Evolutionary conservation across 2,113 vertebrate species (phyloP).

Genomic region (Ia io): DNA sequence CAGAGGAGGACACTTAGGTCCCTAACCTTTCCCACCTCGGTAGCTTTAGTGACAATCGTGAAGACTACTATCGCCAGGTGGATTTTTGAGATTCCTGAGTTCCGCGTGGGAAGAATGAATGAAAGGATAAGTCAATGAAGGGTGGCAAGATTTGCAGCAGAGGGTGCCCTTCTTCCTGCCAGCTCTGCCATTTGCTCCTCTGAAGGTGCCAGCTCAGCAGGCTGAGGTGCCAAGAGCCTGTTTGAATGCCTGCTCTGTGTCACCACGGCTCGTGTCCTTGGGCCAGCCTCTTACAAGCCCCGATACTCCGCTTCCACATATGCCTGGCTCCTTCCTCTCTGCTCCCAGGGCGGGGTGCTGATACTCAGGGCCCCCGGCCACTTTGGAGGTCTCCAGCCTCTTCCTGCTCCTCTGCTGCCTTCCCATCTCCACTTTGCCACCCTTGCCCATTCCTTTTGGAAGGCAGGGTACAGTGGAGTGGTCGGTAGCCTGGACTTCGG

Average conservation of each 20-base stretch:
- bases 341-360: not conserved
- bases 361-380: not conserved
- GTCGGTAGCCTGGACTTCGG: not conserved
- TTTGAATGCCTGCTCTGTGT: not conserved
- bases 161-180: constrained; percentile 1
- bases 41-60: not conserved
- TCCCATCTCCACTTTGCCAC: not conserved
- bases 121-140: not conserved
- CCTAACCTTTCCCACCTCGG: too few species aligned
- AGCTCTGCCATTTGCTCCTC: constrained; percentile 20
- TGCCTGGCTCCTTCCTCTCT: not conserved
- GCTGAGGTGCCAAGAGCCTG: constrained; percentile 31
- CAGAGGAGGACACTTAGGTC: not conserved
- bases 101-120: not conserved
- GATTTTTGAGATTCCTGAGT: not conserved
- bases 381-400: not conserved
- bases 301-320: not conserved
- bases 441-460: not conserved
- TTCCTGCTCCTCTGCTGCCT: not conserved
- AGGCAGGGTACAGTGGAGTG: rapidly evolving
- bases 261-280: not conserved
- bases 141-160: not conserved
- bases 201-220: not conserved
- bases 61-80: not conserved
- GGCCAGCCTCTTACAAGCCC: not conserved